Evolutionary conservation across 1,140 invertebrate genomes (phyloP).

Genomic region (Rhizoglyphus robini): DNA sequence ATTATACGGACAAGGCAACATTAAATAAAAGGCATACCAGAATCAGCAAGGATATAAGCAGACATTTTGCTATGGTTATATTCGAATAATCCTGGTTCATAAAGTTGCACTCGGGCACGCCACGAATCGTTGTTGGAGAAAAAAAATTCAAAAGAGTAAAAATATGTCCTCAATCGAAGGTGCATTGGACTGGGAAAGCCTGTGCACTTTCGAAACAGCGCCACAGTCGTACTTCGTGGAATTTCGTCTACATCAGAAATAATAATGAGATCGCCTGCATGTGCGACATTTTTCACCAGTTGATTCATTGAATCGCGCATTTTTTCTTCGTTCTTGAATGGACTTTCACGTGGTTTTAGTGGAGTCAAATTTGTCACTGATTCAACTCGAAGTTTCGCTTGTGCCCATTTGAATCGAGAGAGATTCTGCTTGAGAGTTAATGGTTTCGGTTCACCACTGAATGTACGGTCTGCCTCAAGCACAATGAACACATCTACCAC

Average conservation of each 20-base stretch:
- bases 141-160: constrained; percentile 19
- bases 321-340: constrained; percentile 6
- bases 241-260: constrained; percentile 15
- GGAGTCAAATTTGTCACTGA: background rate
- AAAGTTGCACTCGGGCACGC: background rate
- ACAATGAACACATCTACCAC: constrained; percentile 14
- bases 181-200: constrained; percentile 3
- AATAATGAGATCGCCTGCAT: background rate
- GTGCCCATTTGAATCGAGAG: background rate
- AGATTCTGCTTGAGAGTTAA: background rate
- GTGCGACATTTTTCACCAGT: background rate
- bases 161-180: constrained; percentile 16
- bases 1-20: background rate
- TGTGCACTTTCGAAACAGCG: background rate
- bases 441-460: background rate
- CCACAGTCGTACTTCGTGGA: background rate
- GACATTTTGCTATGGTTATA: constrained; percentile 1
- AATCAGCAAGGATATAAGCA: constrained; percentile 1
- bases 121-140: constrained; percentile 1
- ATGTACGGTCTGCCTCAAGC: constrained; percentile 3
- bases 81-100: background rate
- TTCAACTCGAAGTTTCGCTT: background rate
- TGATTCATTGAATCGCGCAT: constrained; percentile 6
- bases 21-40: background rate
- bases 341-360: background rate